These are phyloP conservation scores for Gallinago nigripennis DNA, from an alignment of 2,797 vertebrate genomes.

Conservation along the genomic window DNA sequence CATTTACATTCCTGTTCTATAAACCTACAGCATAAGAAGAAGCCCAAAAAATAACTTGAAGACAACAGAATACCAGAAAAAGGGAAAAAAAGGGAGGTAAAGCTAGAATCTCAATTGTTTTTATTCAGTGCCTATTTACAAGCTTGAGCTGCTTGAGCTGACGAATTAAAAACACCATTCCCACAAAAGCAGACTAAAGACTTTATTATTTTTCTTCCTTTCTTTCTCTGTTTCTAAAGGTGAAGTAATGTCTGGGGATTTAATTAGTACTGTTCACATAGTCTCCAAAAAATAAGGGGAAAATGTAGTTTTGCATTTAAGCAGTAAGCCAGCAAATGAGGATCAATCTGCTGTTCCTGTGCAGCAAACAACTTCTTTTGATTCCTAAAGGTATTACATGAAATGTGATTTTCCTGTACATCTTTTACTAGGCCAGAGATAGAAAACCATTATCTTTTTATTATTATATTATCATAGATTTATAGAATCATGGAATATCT, in stretches of 20 bases:
- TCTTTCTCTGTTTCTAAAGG: background rate
- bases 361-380: background rate
- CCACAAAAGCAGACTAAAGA: background rate
- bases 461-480: background rate
- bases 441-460: background rate
- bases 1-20: background rate
- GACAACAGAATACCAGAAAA: background rate
- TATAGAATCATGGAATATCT: background rate
- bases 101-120: background rate
- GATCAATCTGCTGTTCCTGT: background rate
- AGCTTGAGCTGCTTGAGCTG: background rate
- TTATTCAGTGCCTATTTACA: background rate
- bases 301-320: background rate
- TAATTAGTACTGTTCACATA: background rate
- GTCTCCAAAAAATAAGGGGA: background rate
- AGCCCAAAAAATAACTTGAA: background rate
- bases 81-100: background rate
- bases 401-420: background rate
- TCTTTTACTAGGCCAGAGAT: background rate
- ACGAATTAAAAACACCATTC: background rate
- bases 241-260: background rate
- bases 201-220: background rate
- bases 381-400: background rate
- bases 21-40: background rate
- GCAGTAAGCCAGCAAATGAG: background rate